Evolutionary conservation across 2,113 vertebrate genomes (phyloP).

Genomic region (Geococcyx californianus): DNA sequence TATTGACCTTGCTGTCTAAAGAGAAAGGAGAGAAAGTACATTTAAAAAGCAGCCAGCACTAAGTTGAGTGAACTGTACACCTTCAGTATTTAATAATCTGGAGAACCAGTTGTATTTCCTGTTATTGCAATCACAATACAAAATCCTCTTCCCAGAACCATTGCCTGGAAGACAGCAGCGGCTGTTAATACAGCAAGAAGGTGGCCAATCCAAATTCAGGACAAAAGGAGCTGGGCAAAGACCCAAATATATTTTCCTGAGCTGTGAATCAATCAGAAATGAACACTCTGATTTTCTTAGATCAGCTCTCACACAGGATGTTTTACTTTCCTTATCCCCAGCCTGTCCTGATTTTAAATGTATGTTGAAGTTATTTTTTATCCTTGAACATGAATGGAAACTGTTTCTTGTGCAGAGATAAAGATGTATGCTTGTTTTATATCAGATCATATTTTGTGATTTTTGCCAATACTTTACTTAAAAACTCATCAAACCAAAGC

Average conservation of each 20-base stretch:
- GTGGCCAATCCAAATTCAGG: conserved; percentile 2
- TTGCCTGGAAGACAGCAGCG: background rate
- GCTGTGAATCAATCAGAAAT: background rate
- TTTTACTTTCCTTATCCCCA: background rate
- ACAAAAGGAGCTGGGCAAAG: conserved; percentile 13
- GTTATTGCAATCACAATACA: background rate
- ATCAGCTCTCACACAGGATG: background rate
- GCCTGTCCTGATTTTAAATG: background rate
- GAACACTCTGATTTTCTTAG: background rate
- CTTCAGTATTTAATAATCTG: background rate
- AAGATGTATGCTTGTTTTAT: background rate
- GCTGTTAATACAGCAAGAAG: background rate
- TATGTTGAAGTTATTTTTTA: background rate
- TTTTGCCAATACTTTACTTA: conserved; percentile 45
- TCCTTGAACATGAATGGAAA: conserved; percentile 27
- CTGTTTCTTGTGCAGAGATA: background rate
- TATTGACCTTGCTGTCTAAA: background rate
- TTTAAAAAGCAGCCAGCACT: background rate
- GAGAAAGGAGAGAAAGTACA: background rate
- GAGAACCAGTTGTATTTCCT: conserved; percentile 6
- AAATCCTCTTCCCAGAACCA: background rate
- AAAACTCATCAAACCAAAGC: conserved; percentile 7
- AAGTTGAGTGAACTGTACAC: background rate
- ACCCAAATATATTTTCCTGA: conserved; percentile 13
- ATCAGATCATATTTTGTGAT: background rate